Evolutionary conservation across 2,797 vertebrate species (phyloP).

Genomic region (Gymnodraco acuticeps): DNA sequence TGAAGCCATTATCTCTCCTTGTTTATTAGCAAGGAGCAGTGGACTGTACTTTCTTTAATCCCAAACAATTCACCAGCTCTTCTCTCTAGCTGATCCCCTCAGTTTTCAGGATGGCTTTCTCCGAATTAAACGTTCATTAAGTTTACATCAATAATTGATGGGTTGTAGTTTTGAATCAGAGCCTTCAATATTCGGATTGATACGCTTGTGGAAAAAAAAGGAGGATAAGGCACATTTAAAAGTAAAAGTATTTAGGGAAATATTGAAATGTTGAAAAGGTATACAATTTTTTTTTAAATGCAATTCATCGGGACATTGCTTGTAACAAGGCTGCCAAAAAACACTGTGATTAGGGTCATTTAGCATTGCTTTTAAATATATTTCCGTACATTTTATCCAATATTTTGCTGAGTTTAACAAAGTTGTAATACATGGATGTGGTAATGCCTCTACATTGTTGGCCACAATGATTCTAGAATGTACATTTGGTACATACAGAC

Average conservation of each 20-base stretch:
- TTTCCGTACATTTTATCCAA: not conserved
- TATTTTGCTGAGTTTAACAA: too few relatives aligned
- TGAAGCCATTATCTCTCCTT: not conserved
- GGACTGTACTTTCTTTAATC: not conserved
- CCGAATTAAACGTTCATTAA: not conserved
- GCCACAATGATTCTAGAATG: constrained; percentile 3
- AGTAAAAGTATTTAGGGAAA: not conserved
- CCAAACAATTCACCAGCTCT: not conserved
- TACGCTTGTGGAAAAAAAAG: not conserved
- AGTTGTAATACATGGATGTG: not conserved
- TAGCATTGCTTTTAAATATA: too few relatives aligned
- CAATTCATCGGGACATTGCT: not conserved
- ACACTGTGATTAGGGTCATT: not conserved
- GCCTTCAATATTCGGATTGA: not conserved
- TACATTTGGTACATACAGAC: not conserved
- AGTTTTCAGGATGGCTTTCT: not conserved
- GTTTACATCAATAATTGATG: not conserved
- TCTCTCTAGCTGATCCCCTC: not conserved
- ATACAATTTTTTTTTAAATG: not conserved
- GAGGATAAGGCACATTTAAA: not conserved
- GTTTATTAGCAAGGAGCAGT: too few relatives aligned
- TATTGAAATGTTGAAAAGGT: too few relatives aligned
- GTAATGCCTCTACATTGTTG: not conserved
- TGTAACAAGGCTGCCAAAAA: not conserved
- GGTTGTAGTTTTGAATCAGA: not conserved